Conservation (phyloP, 53 echinoderm and acorn worm genomes). For the Astropecten irregularis region DNA sequence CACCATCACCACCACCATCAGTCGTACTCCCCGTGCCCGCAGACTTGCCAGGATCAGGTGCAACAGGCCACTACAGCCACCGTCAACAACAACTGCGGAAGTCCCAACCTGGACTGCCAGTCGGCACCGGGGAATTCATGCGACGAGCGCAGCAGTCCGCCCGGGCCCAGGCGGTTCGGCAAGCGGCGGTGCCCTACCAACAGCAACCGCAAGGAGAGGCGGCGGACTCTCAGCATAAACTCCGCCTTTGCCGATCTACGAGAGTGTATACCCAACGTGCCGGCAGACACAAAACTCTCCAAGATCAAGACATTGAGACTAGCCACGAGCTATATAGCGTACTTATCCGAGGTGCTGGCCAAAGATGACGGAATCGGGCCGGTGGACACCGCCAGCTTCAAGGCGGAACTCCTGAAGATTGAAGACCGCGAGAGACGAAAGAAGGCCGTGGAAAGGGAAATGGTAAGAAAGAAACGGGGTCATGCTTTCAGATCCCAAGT, state of each 20-base stretch:
- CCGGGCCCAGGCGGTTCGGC: conserved; percentile 23
- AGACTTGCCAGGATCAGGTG: conserved; percentile 17
- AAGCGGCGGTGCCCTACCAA: conserved; percentile 65
- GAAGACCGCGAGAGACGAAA: conserved; percentile 68
- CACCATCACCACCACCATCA: conserved; percentile 9
- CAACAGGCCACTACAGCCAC: neutral
- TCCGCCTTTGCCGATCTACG: conserved; percentile 94
- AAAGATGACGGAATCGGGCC: conserved; percentile 61
- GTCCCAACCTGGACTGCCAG: conserved; percentile 47
- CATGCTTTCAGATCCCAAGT: too few species aligned
- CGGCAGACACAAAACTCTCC: conserved; percentile 98
- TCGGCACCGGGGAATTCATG: conserved; percentile 33
- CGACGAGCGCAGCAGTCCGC: conserved; percentile 45
- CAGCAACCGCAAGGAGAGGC: conserved; percentile 80
- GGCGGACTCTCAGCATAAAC: conserved; percentile 96
- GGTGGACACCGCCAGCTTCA: conserved; percentile 61
- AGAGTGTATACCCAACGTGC: conserved; percentile 99
- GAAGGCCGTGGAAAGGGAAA: conserved; percentile 54
- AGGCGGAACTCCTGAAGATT: conserved; percentile 71
- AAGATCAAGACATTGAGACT: conserved; percentile 97
- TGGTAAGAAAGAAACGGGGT: conserved; percentile 70
- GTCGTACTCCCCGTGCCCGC: conserved; percentile 25
- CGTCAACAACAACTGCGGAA: conserved; percentile 22
- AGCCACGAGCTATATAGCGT: conserved; percentile 97
- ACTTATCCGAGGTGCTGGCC: conserved; percentile 86